Base-by-base conservation (phyloP, 2,888 invertebrate species). In the Hydrotaea diabolus region DNA sequence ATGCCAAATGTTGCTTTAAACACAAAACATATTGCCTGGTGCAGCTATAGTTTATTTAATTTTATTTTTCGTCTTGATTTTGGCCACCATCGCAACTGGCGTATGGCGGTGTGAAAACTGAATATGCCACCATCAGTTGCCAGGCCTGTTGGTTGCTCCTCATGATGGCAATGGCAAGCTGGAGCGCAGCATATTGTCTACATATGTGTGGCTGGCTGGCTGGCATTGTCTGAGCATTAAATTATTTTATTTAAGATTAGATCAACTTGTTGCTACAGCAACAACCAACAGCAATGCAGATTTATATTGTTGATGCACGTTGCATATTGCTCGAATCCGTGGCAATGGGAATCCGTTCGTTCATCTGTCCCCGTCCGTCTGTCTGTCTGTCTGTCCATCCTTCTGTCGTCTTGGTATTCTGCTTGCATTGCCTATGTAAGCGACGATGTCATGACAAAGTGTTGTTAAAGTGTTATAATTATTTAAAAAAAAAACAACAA, bases 151-250 rank as follows among this genome's bases (percentile, higher is more conserved):
- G 69, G 23, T 49, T 36, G 43, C 17, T 23, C 71, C 79, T 85
- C 82, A 76, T 82, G 85, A 79, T 85, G 85, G 85, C 43, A 77
- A 79, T 55, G 23, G 43, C 36, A 64, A 80, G n/a, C n/a, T n/a
- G n/a, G n/a, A n/a, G n/a, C n/a, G n/a, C n/a, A n/a, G 46, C 85
- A 85, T 80, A 85, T 82, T 85, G 82, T 82, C 79, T 82, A 82
- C 85, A 85, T 82, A 85, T 85, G 81, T 84, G 85, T 85, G 76
- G 78, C 79, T 82, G 36, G 19, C 19, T 39, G 4, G 21, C 19
- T 69, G 21, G 21, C 69, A 23, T 69, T 69, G 69, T 69, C 17
- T 43, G 77, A 77, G 73, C 79, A 55, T 82, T 85, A 85, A 85
- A 80, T 85, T 82, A 85, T 80, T 85, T 82, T n/a, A 8, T 74